phyloP scores from a whole-genome alignment of 2,888 invertebrate species.

The Nomada lathburiana region DNA sequence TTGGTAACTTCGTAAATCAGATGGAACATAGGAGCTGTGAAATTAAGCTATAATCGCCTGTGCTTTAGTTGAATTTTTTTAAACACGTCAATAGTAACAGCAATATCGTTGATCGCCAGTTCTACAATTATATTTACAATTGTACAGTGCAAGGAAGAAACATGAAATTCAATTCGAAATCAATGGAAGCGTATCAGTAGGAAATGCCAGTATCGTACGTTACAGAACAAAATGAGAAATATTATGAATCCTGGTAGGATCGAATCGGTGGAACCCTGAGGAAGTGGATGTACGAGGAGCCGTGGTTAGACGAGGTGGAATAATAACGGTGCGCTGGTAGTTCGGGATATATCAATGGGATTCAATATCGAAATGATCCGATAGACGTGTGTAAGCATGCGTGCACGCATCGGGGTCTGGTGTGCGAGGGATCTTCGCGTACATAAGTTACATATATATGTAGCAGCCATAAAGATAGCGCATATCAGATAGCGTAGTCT shows the following conservation, averaged over 20 bases:
- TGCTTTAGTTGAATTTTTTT: too few species aligned
- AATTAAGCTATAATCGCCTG: too few species aligned
- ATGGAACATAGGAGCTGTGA: too few species aligned
- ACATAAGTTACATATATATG: conserved; percentile 64
- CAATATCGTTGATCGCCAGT: too few species aligned
- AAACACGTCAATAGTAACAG: too few species aligned
- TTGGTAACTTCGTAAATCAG: too few species aligned
- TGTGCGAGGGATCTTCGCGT: conserved; percentile 36
- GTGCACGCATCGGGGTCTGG: conserved; percentile 44
- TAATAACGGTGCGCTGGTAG: conserved; percentile 59
- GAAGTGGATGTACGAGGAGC: conserved; percentile 46
- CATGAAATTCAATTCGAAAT: too few species aligned
- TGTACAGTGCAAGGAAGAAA: too few species aligned
- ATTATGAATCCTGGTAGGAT: conserved; percentile 34
- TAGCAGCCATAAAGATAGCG: conserved; percentile 78
- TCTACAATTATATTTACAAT: too few species aligned
- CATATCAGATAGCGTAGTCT: conserved; percentile 69
- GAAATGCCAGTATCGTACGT: conserved; percentile 4
- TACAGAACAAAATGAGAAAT: conserved; percentile 14
- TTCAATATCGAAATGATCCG: conserved; percentile 80
- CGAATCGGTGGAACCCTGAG: conserved; percentile 23
- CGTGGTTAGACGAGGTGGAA: conserved; percentile 64
- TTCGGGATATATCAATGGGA: conserved; percentile 72
- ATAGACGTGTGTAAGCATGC: conserved; percentile 71
- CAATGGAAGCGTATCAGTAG: conserved; percentile 2